Conservation (phyloP, 35 echinoderm and acorn worm species). For the Ophioderma brevispina region DNA sequence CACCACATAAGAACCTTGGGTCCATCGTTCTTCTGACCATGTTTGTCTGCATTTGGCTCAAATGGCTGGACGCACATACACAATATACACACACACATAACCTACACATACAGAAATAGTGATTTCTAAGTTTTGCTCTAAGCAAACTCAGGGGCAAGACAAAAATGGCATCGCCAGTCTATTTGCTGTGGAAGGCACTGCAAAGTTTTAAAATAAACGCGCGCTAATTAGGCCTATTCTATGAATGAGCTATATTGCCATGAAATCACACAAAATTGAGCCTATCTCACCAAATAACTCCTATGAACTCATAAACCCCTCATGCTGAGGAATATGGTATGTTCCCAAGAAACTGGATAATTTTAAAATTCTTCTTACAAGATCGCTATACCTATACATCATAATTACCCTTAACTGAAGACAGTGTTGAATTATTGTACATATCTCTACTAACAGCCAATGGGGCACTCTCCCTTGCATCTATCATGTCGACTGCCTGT, state of each 20-base stretch:
- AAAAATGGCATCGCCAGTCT: too few species aligned
- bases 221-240: too few species aligned
- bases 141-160: too few species aligned
- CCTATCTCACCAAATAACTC: background rate
- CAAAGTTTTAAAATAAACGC: too few species aligned
- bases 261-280: background rate
- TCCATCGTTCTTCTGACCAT: too few species aligned
- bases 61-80: too few species aligned
- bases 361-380: background rate
- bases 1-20: too few species aligned
- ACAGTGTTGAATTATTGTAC: background rate
- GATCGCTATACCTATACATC: background rate
- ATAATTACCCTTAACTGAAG: background rate
- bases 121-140: too few species aligned
- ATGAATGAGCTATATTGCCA: background rate
- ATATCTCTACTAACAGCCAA: background rate
- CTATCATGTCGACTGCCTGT: background rate
- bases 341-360: background rate
- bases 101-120: too few species aligned
- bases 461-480: constrained; percentile 80
- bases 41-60: too few species aligned
- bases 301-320: background rate
- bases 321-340: background rate
- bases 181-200: too few species aligned
- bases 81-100: too few species aligned